A percentile compares a stretch with the other conserved stretches of the same genome.
Conservation (phyloP, 2,888 invertebrate genomes). For the Elaeidobius kamerunicus region DNA sequence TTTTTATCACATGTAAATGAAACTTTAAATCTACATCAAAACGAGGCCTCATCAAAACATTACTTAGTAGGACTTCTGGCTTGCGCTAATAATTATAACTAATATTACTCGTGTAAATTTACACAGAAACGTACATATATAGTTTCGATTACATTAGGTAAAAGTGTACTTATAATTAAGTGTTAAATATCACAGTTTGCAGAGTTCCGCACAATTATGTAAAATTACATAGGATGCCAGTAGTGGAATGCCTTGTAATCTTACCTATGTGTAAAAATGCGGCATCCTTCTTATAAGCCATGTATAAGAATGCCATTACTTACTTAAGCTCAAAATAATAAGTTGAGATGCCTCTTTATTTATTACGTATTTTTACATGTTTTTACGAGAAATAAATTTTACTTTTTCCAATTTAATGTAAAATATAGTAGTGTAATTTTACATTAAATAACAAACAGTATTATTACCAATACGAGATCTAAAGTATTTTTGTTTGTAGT, state of each 20-base stretch:
- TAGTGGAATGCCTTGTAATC: neutral
- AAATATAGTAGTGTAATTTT: slow-evolving; percentile 1
- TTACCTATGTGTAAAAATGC: slow-evolving; percentile 15
- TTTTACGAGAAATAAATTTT: slow-evolving; percentile 2
- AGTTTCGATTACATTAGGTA: slow-evolving; percentile 30
- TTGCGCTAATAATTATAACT: slow-evolving; percentile 18
- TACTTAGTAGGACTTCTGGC: slow-evolving; percentile 22
- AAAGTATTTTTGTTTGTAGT: slow-evolving; percentile 5
- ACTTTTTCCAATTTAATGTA: slow-evolving; percentile 1
- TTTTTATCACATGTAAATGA: slow-evolving; percentile 43
- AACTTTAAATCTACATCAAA: slow-evolving; percentile 27
- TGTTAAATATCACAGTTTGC: slow-evolving; percentile 32
- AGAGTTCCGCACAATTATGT: slow-evolving; percentile 33
- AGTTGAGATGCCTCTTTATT: neutral
- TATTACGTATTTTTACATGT: neutral
- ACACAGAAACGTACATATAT: slow-evolving; percentile 24
- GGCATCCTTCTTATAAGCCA: slow-evolving; percentile 9
- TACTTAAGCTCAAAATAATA: slow-evolving; percentile 8
- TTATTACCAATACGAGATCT: slow-evolving; percentile 2
- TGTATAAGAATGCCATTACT: neutral
- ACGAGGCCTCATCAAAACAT: slow-evolving; percentile 27
- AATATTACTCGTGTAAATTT: slow-evolving; percentile 24
- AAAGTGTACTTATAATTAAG: slow-evolving; percentile 30
- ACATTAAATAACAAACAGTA: slow-evolving; percentile 7
- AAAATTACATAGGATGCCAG: slow-evolving; percentile 34